Evolutionary conservation across 2,797 vertebrate genomes (phyloP), one percentile per base, ranked within the genome.

Genomic region (Argentina silus): DNA sequence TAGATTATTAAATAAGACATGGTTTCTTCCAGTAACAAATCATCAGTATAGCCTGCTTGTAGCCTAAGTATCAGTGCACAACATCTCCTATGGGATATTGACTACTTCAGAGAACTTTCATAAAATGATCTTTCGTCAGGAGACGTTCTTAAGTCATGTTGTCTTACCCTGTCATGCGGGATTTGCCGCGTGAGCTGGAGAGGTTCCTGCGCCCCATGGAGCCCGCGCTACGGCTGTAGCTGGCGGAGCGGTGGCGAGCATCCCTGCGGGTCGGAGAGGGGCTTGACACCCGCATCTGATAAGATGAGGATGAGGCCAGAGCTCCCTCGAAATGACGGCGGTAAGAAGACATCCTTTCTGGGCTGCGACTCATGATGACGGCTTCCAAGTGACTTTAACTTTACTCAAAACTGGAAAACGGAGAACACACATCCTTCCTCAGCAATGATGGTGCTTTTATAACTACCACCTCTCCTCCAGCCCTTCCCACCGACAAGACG

Each of bases 301-400:
- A 80, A 6, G 70, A 67, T 3, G 80, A 66, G 4, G 75, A 71
- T 8, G 84, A 79, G 61, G 74, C 11, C 9, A 81, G 14, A 3
- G 70, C 75, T 1, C 86, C 85, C 72, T 95, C 91, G 21, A 95
- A 95, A 47, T 93, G 89, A 50, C 93, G 89, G 69, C 93, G 86
- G 81, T 93, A 94, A 0, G 95, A 95, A 0, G 95, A 95, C 84
- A 93, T 93, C 82, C 92, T 93, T 59, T 92, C 93, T 73, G 88
- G 91, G 75, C 94, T 94, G 83, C 78, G 77, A 73, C 93, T 93
- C 94, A 94, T 95, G 66, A 0, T 90, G 85, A 70, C 12, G 56
- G 43, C 15, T 51, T 43, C 21, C 27, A 72, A 10, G 61, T 21
- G 72, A 50, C 67, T 78, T 8, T 10, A 74, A 65, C 73, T 81